Evolutionary conservation across 2,797 vertebrate genomes (phyloP).

Genomic region (Phrynocephalus forsythii): DNA sequence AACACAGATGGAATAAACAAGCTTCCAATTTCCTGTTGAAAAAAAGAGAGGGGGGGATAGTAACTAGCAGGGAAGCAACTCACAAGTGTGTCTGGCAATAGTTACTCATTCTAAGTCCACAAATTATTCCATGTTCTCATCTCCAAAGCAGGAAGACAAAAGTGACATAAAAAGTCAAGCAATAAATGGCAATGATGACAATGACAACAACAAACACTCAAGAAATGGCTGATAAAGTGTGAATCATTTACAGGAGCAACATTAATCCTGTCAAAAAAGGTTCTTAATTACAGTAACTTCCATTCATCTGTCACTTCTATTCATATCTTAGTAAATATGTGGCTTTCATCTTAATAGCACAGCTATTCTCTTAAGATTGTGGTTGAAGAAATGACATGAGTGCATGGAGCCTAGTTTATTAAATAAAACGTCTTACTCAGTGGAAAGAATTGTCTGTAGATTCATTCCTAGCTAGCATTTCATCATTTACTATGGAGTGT

Average conservation of each 20-base stretch:
- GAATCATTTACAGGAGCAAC: constrained; percentile 61
- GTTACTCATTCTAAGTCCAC: constrained; percentile 51
- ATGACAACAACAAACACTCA: constrained; percentile 4
- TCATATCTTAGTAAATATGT: constrained; percentile 54
- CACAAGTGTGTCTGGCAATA: constrained; percentile 35
- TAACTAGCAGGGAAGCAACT: constrained; percentile 54
- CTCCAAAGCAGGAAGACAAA: constrained; percentile 54
- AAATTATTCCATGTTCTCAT: constrained; percentile 64
- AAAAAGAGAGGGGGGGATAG: constrained; percentile 6
- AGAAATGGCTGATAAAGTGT: constrained; percentile 61
- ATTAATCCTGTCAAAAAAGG: constrained; percentile 54
- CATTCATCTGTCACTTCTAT: constrained; percentile 68
- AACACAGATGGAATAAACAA: constrained; percentile 37
- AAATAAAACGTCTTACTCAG: background rate
- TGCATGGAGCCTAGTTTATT: constrained; percentile 23
- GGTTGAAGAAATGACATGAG: constrained; percentile 27
- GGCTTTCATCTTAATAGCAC: constrained; percentile 49
- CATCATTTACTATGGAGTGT: background rate
- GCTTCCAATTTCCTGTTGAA: constrained; percentile 51
- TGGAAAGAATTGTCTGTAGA: background rate
- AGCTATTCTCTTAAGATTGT: constrained; percentile 27
- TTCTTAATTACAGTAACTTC: constrained; percentile 63
- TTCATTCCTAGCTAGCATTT: background rate
- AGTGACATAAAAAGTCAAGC: constrained; percentile 43
- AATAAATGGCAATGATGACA: constrained; percentile 37